Evolutionary conservation across 2,113 vertebrate species (phyloP), one percentile per base, ranked within the genome.

Genomic region (Myotis lucifugus): DNA sequence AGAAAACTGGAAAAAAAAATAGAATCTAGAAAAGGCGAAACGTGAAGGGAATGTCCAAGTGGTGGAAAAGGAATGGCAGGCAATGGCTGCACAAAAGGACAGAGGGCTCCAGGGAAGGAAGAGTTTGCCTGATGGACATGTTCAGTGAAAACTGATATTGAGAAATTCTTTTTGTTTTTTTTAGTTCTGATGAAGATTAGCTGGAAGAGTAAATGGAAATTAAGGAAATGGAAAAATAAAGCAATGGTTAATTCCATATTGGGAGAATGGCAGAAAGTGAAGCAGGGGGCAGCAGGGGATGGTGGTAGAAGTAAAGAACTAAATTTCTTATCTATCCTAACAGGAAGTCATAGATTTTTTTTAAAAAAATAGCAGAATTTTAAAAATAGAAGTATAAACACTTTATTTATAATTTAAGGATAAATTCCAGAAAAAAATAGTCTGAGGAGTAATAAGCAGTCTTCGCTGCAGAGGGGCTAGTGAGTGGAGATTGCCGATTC

Each of bases 1-100:
- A 48, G 50, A 76, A 77, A 61, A 6, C 27, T 15, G 46, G 34
- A 25, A 64, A 88, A 64, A 46, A 69, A 42, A 10, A 67, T 5
- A 11, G 42, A 21, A 23, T 48, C 54, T 17, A 82, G 42, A 59
- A 34, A 18, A 56, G 50, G 46, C 6, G 17, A 54, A n/a, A 37
- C 8, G n/a, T 0, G 4, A 5, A 29, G 11, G 34, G 29, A 54
- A 34, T 0, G 2, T 23, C 48, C n/a, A 12, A 29, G 25, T 5
- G 10, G 21, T 0, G 8, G 23, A 29, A n/a, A 85, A 40, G 14
- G 2, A 27, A 29, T 0, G 27, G 34, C 19, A 10, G 23, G 14
- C 18, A 34, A 19, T 7, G 10, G 27, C 54, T 6, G 1, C 32
- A 5, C 7, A 8, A 17, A 50, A 89, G 46, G 34, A 15, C 10